Conservation (phyloP, 1,140 invertebrate genomes). For the Leguminivora glycinivorella region DNA sequence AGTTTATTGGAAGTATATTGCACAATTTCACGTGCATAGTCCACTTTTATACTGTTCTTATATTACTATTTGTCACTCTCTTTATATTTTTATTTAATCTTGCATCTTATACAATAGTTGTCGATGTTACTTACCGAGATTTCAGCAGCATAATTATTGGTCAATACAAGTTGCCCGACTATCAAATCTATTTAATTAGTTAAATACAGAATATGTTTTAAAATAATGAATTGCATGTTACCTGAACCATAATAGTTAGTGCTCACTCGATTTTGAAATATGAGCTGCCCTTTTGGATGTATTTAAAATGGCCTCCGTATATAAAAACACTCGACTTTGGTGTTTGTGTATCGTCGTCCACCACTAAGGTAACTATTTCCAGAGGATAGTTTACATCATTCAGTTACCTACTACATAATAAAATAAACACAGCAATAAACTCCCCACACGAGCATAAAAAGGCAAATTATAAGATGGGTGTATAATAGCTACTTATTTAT, state of each 20-base stretch:
- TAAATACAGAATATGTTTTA: background rate
- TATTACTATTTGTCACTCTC: background rate
- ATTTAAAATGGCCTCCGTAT: background rate
- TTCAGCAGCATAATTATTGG: too few relatives aligned
- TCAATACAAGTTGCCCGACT: background rate
- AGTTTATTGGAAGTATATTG: background rate
- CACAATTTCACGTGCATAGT: background rate
- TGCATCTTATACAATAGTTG: background rate
- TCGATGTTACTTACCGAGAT: background rate
- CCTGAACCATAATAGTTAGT: constrained; percentile 18
- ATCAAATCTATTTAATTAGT: background rate
- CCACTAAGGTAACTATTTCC: too few relatives aligned
- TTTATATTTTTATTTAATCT: background rate
- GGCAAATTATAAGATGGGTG: background rate
- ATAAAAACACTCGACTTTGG: background rate
- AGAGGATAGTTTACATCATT: too few relatives aligned
- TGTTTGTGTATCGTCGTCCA: background rate
- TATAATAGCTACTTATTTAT: background rate
- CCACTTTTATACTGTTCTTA: background rate
- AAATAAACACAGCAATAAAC: too few relatives aligned
- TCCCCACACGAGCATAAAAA: background rate
- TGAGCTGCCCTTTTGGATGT: background rate
- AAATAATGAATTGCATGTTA: constrained; percentile 23
- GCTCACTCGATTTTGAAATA: background rate
- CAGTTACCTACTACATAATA: too few relatives aligned